Base-by-base conservation (phyloP, 2,797 vertebrate species). In the Urophycis tenuis region DNA sequence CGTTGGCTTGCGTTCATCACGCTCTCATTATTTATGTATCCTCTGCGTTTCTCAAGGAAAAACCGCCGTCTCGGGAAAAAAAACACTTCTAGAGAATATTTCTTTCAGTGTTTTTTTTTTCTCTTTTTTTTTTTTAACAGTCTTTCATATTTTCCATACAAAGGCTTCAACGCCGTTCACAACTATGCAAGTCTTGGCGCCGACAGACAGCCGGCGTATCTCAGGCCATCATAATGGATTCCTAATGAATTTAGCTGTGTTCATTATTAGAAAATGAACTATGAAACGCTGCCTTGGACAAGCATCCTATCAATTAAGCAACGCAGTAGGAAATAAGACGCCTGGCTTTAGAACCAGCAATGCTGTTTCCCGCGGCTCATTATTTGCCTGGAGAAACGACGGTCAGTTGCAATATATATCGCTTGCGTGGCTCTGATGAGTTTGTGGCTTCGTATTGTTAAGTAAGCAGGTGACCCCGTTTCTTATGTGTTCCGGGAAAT, bases 401-500 rank as follows among this genome's bases (percentile, higher is more conserved):
- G 60, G 8, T 64, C 60, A n/a, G 29, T 25, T 64, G n/a, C n/a
- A n/a, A 64, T 10, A 11, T 25, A 64, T 9, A 25, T 12, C n/a
- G 2, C 53, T 60, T 2, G n/a, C 19, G n/a, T 64, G 60, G 60
- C 29, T 64, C 60, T 64, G 60, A 64, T 64, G n/a, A 25, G 60
- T 29, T 64, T 10, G 60, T 29, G 19, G 17, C 10, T 60, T 60
- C n/a, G 25, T 60, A 60, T 60, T 6, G 53, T 9, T 9, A 8
- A 60, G 53, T 7, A 2, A n/a, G 53, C 19, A 60, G 53, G 60
- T 64, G n/a, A 64, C 60, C n/a, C n/a, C 60, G 29, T 25, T 29
- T 29, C 60, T n/a, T n/a, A 64, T 25, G 25, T 60, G 60, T 64
- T 64, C n/a, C 45, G n/a, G 34, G 72, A 72, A 78, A 60, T 25